These are phyloP conservation scores for Stegostoma tigrinum DNA, from an alignment of 2,113 vertebrate genomes.

Conservation along the genomic window DNA sequence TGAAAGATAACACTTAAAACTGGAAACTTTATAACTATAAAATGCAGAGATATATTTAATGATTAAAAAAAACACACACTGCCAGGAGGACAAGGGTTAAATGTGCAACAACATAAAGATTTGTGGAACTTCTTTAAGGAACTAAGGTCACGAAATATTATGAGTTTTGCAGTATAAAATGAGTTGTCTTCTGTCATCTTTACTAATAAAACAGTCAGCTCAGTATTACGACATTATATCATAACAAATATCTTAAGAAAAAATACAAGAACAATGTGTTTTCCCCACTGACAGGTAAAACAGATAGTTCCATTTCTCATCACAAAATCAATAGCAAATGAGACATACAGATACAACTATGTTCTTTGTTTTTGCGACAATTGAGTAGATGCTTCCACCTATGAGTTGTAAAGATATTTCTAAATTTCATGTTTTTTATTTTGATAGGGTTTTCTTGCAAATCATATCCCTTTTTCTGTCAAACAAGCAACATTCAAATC, in stretches of 20 bases:
- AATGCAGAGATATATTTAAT: background rate
- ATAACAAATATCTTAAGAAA: slow-evolving; percentile 16
- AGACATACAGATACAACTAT: background rate
- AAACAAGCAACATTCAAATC: background rate
- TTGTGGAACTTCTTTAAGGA: background rate
- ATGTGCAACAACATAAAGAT: background rate
- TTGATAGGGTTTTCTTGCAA: background rate
- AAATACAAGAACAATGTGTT: slow-evolving; percentile 16
- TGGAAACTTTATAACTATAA: background rate
- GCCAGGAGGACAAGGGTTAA: background rate
- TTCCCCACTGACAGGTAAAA: slow-evolving; percentile 25
- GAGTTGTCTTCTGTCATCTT: background rate
- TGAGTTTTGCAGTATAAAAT: slow-evolving; percentile 16
- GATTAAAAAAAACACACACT: background rate
- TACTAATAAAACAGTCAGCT: slow-evolving; percentile 1
- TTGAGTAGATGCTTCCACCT: background rate
- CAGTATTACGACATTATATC: slow-evolving; percentile 17
- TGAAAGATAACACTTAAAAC: background rate
- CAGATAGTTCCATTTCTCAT: background rate
- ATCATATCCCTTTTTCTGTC: background rate
- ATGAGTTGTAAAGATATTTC: background rate
- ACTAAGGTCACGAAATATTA: slow-evolving; percentile 20
- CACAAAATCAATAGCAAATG: slow-evolving; percentile 23
- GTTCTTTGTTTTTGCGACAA: background rate
- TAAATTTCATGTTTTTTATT: slow-evolving; percentile 1